phyloP scores from a whole-genome alignment of 2,797 vertebrate genomes.

The Xenops minutus region DNA sequence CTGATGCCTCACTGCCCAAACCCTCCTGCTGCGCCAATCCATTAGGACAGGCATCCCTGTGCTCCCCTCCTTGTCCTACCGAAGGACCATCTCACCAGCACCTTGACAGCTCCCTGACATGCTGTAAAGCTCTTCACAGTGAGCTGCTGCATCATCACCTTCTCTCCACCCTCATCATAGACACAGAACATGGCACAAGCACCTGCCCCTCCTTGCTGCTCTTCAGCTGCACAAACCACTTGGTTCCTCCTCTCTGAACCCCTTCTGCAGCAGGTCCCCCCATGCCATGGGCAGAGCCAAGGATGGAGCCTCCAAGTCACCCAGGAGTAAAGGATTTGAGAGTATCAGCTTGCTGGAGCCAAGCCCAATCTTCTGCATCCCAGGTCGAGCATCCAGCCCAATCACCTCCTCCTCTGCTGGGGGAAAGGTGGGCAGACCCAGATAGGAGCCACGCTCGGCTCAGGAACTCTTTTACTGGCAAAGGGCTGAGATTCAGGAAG shows the following conservation, averaged over 20 bases:
- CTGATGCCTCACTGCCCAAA: neutral
- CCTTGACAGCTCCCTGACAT: neutral
- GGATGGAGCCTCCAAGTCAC: fast-evolving
- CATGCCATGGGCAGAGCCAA: fast-evolving
- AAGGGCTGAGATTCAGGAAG: neutral
- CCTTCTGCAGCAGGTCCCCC: neutral
- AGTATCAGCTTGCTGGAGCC: neutral
- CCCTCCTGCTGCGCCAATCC: neutral
- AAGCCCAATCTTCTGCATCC: fast-evolving
- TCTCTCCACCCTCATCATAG: fast-evolving
- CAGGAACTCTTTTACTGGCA: neutral
- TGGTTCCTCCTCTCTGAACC: neutral
- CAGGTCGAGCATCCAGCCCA: neutral
- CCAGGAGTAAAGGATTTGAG: neutral
- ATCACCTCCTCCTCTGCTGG: neutral
- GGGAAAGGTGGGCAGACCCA: fast-evolving
- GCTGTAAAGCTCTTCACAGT: neutral
- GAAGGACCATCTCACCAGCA: neutral
- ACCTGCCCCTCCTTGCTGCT: fast-evolving
- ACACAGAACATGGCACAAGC: fast-evolving
- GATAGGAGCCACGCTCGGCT: fast-evolving
- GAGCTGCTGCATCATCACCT: neutral
- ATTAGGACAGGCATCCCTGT: neutral
- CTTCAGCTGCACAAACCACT: neutral
- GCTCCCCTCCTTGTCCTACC: neutral